Evolutionary conservation across 2,888 invertebrate genomes (phyloP).

Genomic region (Abrostola triplasia): DNA sequence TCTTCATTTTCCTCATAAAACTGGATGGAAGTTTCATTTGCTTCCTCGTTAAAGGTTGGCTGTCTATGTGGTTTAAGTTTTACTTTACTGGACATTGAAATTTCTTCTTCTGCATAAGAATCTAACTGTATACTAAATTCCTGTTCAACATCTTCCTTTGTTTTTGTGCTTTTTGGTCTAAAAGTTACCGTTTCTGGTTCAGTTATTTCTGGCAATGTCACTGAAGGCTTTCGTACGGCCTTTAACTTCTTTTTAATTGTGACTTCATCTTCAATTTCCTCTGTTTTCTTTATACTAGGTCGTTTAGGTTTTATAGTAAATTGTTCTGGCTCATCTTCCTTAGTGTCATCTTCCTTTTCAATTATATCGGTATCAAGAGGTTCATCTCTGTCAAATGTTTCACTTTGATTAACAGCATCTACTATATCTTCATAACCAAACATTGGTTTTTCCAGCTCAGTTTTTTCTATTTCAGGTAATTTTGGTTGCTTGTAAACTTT

Average conservation of each 20-base stretch:
- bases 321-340: slow-evolving; percentile 77
- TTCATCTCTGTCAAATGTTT: slow-evolving; percentile 42
- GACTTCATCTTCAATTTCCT: slow-evolving; percentile 89
- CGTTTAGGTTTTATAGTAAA: slow-evolving; percentile 79
- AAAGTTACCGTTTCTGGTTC: slow-evolving; percentile 94
- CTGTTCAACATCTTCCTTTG: slow-evolving; percentile 96
- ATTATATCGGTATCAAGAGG: slow-evolving; percentile 47
- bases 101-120: slow-evolving; percentile 96
- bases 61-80: slow-evolving; percentile 92
- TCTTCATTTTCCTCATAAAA: slow-evolving; percentile 85
- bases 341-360: slow-evolving; percentile 57
- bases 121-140: slow-evolving; percentile 96
- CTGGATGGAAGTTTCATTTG: slow-evolving; percentile 92
- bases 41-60: slow-evolving; percentile 93
- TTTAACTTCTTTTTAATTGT: slow-evolving; percentile 93
- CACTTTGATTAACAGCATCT: slow-evolving; percentile 70
- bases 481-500: slow-evolving; percentile 88
- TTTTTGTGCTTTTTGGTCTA: slow-evolving; percentile 92
- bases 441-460: slow-evolving; percentile 87
- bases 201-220: slow-evolving; percentile 91
- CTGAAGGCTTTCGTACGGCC: slow-evolving; percentile 89
- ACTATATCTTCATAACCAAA: slow-evolving; percentile 86
- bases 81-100: slow-evolving; percentile 95
- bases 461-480: slow-evolving; percentile 86
- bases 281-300: slow-evolving; percentile 80